Base-by-base conservation (phyloP, 1,140 invertebrate genomes). In the Globodera rostochiensis region DNA sequence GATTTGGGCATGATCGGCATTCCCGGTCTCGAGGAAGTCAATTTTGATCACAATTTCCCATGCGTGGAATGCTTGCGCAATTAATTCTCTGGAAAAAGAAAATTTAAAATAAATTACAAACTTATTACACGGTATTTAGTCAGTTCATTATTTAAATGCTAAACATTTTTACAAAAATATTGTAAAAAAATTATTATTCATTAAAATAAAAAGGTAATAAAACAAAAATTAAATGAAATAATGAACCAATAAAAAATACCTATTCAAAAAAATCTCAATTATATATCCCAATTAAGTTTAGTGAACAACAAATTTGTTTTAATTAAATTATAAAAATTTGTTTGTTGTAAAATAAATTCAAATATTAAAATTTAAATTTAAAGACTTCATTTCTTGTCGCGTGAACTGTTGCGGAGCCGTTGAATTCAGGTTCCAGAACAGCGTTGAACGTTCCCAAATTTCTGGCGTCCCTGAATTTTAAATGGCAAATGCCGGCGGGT, bases 11-110 rank as follows among this genome's bases (percentile, higher is more conserved):
- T 85, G 50, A 21, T 57, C 66, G 36, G 57, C 69, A 69, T 87
- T 78, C 5, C n/a, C 13, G 46, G 69, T 60, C 66, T 83, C 80
- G 8, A 84, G 60, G 46, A 84, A 84, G 15, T 84, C 83, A 11
- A 84, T 83, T 15, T 84, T 73, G 57, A 84, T 84, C 15, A 84
- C 83, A 73, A 84, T 84, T 79, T 84, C 83, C 83, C 85, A 84
- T 21, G 85, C 83, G 36, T 7, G 66, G 53, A 84, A 84, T 66
- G 83, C 83, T 57, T 84, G 84, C 36, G 46, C 64, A n/a, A 84
- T 84, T 64, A 84, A 60, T 57, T 84, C 85, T 67, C 83, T 84
- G 49, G 4, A 86, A 84, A 66, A 25, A 25, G 25, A 25, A 25
- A 25, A 25, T 25, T 25, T 25, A 25, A 25, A 25, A 25, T 25